Percentiles rank a stretch among this genome's conserved stretches.
Conservation (phyloP, 2,888 invertebrate genomes). For the Muscina levida region DNA sequence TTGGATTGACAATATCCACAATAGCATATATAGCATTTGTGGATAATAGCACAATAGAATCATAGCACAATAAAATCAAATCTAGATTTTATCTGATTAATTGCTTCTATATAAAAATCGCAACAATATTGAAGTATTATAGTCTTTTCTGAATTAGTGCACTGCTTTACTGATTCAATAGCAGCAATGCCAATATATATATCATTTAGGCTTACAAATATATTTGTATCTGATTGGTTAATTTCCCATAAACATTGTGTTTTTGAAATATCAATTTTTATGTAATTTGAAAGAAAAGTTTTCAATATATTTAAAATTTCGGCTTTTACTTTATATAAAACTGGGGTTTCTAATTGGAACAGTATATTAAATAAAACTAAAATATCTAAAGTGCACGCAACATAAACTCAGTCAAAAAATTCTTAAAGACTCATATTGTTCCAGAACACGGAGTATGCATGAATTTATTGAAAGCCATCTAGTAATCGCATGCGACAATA, state of each 20-base stretch:
- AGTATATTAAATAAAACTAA: background rate
- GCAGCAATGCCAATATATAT: background rate
- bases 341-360: background rate
- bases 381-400: slow-evolving; percentile 19
- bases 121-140: background rate
- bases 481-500: slow-evolving; percentile 17
- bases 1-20: slow-evolving; percentile 16
- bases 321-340: slow-evolving; percentile 7
- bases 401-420: slow-evolving; percentile 28
- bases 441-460: slow-evolving; percentile 12
- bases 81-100: slow-evolving; percentile 11
- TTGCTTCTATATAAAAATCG: slow-evolving; percentile 5
- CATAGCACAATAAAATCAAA: slow-evolving; percentile 3
- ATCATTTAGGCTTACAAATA: background rate
- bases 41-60: too few relatives aligned
- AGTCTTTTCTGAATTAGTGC: background rate
- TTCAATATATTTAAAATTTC: background rate
- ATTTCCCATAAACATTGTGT: background rate
- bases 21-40: background rate
- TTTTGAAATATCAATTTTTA: slow-evolving; percentile 15
- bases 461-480: slow-evolving; percentile 33
- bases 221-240: background rate
- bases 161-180: background rate
- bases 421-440: slow-evolving; percentile 38
- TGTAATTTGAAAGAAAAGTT: slow-evolving; percentile 12